These are phyloP conservation scores for Glandiceps talaboti DNA, from an alignment of 53 echinoderm and acorn worm genomes.

Conservation along the genomic window DNA sequence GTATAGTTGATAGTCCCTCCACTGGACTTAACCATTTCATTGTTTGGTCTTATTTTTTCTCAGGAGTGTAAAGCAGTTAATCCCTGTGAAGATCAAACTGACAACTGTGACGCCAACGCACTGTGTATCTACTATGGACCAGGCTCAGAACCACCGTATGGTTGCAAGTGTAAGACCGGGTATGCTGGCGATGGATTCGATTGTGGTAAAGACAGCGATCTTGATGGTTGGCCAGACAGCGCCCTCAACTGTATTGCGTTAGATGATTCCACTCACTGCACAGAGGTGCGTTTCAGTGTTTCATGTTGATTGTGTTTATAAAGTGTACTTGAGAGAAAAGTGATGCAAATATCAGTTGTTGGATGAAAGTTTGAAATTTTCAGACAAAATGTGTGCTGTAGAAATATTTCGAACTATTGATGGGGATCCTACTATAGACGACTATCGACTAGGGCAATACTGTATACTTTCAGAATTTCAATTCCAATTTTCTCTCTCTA, in stretches of 20 bases:
- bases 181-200: constrained; percentile 80
- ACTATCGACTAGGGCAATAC: too few relatives aligned
- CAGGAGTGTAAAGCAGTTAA: constrained; percentile 99
- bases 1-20: too few relatives aligned
- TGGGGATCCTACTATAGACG: too few relatives aligned
- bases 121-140: constrained; percentile 87
- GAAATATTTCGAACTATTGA: too few relatives aligned
- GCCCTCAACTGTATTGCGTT: constrained; percentile 53
- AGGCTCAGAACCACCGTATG: constrained; percentile 65
- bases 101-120: constrained; percentile 56
- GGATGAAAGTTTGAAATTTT: too few relatives aligned
- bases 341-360: not conserved
- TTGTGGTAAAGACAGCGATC: constrained; percentile 76
- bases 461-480: not conserved
- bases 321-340: not conserved
- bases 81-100: constrained; percentile 86
- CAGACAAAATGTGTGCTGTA: too few relatives aligned
- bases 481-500: not conserved
- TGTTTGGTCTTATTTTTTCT: too few relatives aligned
- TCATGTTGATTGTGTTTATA: not conserved
- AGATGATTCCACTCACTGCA: constrained; percentile 66
- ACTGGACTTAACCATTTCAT: too few relatives aligned
- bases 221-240: constrained; percentile 88
- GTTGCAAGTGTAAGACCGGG: constrained; percentile 90
- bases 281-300: constrained; percentile 26